These are phyloP conservation scores for Trinectes maculatus DNA, from an alignment of 2,113 vertebrate species.

Conservation along the genomic window DNA sequence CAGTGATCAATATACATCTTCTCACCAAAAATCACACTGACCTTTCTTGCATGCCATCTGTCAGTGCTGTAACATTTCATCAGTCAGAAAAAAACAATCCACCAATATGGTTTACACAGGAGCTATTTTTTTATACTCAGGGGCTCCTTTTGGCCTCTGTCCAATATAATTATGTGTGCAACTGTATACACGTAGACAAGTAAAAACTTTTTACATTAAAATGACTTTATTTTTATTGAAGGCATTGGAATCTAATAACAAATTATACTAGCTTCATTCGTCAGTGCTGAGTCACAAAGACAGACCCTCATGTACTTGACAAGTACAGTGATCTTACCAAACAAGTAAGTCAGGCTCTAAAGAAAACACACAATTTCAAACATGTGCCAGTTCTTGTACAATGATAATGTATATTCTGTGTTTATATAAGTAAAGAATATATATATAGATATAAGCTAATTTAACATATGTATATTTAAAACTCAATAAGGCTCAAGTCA, in stretches of 20 bases:
- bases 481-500: neutral
- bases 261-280: neutral
- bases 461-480: no score
- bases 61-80: conserved; percentile 11
- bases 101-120: neutral
- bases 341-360: conserved; percentile 32
- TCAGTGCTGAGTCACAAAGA: neutral
- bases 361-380: conserved; percentile 27
- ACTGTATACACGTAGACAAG: no score
- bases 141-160: neutral
- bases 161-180: neutral
- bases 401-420: no score
- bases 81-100: conserved; percentile 26
- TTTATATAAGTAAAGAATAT: no score
- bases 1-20: neutral
- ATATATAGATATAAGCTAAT: no score
- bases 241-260: neutral
- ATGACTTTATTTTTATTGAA: neutral
- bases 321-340: conserved; percentile 7
- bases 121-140: neutral
- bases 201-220: no score
- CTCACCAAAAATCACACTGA: conserved; percentile 1
- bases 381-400: no score
- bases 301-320: neutral
- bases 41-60: neutral